Evolutionary conservation across 2,113 vertebrate species (phyloP).

Genomic region (Caloenas nicobarica): DNA sequence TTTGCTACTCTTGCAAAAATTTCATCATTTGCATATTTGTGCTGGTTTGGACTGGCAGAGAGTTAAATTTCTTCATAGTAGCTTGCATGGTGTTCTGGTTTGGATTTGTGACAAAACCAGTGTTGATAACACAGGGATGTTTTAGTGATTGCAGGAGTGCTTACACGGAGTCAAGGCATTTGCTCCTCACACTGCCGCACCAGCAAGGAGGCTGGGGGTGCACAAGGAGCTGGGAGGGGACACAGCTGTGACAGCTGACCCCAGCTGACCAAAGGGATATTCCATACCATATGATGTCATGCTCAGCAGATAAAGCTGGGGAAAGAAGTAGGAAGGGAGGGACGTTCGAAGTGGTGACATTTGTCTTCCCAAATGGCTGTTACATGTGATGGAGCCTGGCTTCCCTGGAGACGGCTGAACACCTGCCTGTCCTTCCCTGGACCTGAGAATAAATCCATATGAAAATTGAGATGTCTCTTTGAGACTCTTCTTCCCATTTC

Average conservation of each 20-base stretch:
- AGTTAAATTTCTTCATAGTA: neutral
- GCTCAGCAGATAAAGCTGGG: too few relatives aligned
- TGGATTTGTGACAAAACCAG: neutral
- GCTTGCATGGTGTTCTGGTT: neutral
- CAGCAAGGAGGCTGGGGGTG: fast-evolving
- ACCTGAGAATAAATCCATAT: neutral
- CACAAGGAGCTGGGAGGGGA: too few relatives aligned
- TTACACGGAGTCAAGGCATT: neutral
- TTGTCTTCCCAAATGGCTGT: neutral
- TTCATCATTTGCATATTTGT: neutral
- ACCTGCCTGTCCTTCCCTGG: neutral
- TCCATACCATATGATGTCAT: too few relatives aligned
- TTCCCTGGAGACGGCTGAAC: neutral
- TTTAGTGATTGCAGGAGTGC: neutral
- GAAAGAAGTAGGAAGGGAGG: neutral
- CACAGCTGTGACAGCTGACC: too few relatives aligned
- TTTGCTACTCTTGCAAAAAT: neutral
- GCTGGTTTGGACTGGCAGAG: neutral
- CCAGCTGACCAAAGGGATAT: too few relatives aligned
- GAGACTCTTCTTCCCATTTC: neutral
- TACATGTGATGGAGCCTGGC: fast-evolving
- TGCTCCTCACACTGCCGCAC: neutral
- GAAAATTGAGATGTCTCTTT: neutral
- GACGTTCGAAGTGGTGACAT: fast-evolving
- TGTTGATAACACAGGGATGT: neutral